Conservation (phyloP, 2,797 vertebrate species). For the Scolopax bukidnonensis region DNA sequence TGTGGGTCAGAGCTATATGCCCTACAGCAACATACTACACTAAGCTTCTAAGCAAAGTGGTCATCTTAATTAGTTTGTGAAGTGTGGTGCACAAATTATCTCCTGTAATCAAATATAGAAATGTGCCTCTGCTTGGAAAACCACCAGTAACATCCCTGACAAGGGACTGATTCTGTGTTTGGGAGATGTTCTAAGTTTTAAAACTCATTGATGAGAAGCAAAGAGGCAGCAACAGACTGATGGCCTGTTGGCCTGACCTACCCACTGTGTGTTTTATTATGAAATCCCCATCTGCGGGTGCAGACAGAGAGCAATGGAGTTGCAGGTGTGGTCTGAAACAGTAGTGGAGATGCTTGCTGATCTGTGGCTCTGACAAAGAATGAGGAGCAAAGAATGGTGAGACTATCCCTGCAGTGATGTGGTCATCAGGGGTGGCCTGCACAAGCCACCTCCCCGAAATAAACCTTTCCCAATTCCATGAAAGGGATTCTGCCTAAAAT, state of each 20-base stretch:
- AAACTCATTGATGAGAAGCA: not conserved
- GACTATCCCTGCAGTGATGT: no score
- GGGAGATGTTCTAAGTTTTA: not conserved
- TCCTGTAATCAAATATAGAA: not conserved
- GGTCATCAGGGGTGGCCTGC: not conserved
- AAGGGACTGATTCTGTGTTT: not conserved
- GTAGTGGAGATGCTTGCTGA: not conserved
- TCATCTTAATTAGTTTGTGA: not conserved
- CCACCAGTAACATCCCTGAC: not conserved
- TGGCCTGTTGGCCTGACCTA: not conserved
- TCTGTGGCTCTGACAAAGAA: not conserved
- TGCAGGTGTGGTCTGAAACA: not conserved
- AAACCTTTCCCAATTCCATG: not conserved
- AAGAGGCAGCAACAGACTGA: not conserved
- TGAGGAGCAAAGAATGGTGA: not conserved
- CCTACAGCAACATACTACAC: not conserved
- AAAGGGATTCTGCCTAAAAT: not conserved
- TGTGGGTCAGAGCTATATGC: not conserved
- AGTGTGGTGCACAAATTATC: not conserved
- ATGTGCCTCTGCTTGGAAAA: not conserved
- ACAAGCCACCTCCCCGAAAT: not conserved
- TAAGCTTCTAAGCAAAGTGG: not conserved
- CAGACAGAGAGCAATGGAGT: not conserved
- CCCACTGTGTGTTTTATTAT: not conserved
- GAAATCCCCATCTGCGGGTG: not conserved